Evolutionary conservation across 2,113 vertebrate species (phyloP).

Genomic region (Cygnus buccinator): DNA sequence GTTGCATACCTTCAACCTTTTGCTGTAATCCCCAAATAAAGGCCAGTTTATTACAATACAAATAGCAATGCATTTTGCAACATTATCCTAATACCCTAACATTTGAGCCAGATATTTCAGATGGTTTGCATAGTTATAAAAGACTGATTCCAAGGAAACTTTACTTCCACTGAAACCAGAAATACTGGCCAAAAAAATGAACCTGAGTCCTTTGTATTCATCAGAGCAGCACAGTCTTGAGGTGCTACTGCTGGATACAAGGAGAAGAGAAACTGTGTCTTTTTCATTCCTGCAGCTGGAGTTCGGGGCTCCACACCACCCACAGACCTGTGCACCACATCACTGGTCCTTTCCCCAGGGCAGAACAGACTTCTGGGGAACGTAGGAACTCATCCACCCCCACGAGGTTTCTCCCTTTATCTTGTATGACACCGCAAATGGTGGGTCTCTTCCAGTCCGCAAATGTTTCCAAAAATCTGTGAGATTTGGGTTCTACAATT

Average conservation of each 20-base stretch:
- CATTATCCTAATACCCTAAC: background rate
- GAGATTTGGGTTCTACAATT: background rate
- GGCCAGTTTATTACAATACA: background rate
- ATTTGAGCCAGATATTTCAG: background rate
- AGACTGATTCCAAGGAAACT: background rate
- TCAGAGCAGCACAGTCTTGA: background rate
- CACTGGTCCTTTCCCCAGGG: fast-evolving
- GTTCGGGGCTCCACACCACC: background rate
- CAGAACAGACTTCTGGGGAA: background rate
- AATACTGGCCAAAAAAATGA: background rate
- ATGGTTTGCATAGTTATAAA: background rate
- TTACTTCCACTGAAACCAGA: background rate
- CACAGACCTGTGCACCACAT: fast-evolving
- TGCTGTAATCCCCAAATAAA: background rate
- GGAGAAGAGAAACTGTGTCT: background rate
- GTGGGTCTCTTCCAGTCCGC: background rate
- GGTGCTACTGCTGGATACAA: background rate
- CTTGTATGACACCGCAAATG: background rate
- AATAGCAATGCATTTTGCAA: background rate
- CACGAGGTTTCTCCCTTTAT: background rate
- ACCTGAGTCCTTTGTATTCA: background rate
- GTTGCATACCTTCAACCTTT: background rate
- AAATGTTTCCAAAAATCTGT: background rate
- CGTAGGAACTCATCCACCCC: fast-evolving
- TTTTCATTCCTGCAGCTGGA: background rate